Evolutionary conservation across 2,797 vertebrate genomes (phyloP).

Genomic region (Leptatherina wallacei): DNA sequence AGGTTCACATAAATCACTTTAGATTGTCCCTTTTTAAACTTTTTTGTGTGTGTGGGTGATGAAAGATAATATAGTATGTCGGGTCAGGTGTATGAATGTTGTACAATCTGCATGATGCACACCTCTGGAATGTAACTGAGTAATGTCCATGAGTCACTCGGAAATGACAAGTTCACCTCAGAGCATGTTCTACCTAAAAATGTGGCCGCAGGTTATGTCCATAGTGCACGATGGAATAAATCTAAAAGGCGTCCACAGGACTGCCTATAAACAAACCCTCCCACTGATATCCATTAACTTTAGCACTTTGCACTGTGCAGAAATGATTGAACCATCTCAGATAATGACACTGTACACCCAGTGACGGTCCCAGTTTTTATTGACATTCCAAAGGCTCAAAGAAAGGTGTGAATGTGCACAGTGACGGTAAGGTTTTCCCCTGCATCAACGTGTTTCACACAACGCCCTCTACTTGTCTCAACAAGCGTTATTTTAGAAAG

Average conservation of each 20-base stretch:
- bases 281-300: constrained; percentile 52
- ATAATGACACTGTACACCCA: constrained; percentile 54
- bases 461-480: constrained; percentile 3
- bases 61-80: too few relatives aligned
- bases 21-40: too few relatives aligned
- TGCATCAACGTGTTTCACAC: constrained; percentile 8
- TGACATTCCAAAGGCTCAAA: constrained; percentile 64
- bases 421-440: constrained; percentile 9
- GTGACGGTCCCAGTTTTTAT: constrained; percentile 46
- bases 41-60: too few relatives aligned
- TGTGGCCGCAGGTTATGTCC: background rate
- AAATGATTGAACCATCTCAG: constrained; percentile 57
- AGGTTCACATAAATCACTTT: too few relatives aligned
- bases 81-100: too few relatives aligned
- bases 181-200: background rate
- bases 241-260: background rate
- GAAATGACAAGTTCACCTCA: background rate
- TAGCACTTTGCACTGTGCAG: constrained; percentile 69
- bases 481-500: constrained; percentile 17
- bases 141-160: constrained; percentile 13
- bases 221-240: background rate
- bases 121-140: constrained; percentile 22
- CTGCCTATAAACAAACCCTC: constrained; percentile 32
- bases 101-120: background rate
- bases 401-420: constrained; percentile 50